Base-by-base conservation (phyloP, 1,140 invertebrate genomes). In the Drosophila pandora region DNA sequence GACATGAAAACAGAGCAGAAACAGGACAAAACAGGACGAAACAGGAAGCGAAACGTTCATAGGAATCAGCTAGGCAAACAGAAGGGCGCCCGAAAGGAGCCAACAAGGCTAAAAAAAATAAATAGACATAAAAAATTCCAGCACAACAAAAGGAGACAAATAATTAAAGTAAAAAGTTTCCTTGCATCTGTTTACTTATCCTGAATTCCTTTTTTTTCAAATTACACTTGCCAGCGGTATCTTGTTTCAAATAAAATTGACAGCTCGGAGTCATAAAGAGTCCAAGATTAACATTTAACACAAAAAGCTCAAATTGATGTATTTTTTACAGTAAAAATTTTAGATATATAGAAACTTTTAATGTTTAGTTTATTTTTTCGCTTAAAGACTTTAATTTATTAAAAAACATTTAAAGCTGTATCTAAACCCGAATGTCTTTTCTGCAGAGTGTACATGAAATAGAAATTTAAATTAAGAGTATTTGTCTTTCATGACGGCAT, bases 121-220 rank as follows among this genome's bases (percentile, higher is more conserved):
- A 47, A 47, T 17, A 21, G 23, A 21, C 43, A 55, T 28, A 47
- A 52, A 13, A 57, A 25, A 37, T 21, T 34, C 45, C 22, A 47
- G 56, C 48, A 43, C 47, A 28, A 57, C 53, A 80, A 81, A 71
- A 63, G 55, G 61, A 54, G 62, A 58, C 78, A 85, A 85, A 85
- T 87, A 82, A 85, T 85, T 87, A 85, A 78, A 78, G 78, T 78
- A 41, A 78, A 78, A 87, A 65, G 59, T 81, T 74, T 75, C 50
- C 71, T 60, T 37, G 25, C 41, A 21, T 45, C 60, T 52, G 37
- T 39, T 73, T 55, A 8, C 53, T 48, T 72, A 50, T 54, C 64
- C 74, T 32, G 30, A 48, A 60, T 39, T 64, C 53, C 34, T 43
- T 39, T 80, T 62, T 62, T 63, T 43, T 43, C 13, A 41, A n/a